Percentiles rank a stretch among this genome's conserved stretches.
phyloP scores from a whole-genome alignment of 2,113 vertebrate genomes.

The Oreochromis spilurus region DNA sequence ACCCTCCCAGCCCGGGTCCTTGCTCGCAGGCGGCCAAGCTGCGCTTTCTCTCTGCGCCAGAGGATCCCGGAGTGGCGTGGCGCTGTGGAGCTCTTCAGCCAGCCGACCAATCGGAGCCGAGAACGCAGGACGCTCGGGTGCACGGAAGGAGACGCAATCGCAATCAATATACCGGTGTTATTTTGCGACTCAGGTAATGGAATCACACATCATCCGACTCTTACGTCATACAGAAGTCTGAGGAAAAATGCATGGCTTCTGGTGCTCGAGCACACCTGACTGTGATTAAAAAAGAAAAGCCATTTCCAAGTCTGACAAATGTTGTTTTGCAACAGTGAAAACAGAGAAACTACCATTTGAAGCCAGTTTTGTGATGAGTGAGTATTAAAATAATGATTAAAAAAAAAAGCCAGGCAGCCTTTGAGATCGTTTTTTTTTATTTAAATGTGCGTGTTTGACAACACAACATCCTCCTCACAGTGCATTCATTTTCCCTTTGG shows the following conservation, averaged over 20 bases:
- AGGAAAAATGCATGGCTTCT: background rate
- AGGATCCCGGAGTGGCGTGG: slow-evolving; percentile 40
- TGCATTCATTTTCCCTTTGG: background rate
- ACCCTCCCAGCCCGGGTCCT: slow-evolving; percentile 41
- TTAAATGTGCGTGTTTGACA: background rate
- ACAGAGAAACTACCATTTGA: background rate
- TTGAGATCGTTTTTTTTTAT: background rate
- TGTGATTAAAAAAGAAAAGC: background rate
- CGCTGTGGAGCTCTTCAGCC: slow-evolving; percentile 37
- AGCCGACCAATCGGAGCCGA: slow-evolving; percentile 51
- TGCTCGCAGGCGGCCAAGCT: slow-evolving; percentile 35
- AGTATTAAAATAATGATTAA: background rate
- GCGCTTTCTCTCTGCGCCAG: slow-evolving; percentile 63
- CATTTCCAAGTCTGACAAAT: background rate
- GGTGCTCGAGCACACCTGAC: background rate
- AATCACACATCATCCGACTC: slow-evolving; percentile 51
- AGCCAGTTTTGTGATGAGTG: background rate
- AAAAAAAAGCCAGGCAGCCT: background rate
- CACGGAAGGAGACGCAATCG: slow-evolving; percentile 23
- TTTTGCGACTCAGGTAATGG: slow-evolving; percentile 52
- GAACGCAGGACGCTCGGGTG: slow-evolving; percentile 50
- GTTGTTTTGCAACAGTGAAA: background rate
- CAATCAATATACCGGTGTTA: slow-evolving; percentile 34
- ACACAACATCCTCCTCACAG: background rate
- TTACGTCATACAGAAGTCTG: slow-evolving; percentile 43